Evolutionary conservation across 1,140 invertebrate species (phyloP).

Genomic region (Drosophila saltans): DNA sequence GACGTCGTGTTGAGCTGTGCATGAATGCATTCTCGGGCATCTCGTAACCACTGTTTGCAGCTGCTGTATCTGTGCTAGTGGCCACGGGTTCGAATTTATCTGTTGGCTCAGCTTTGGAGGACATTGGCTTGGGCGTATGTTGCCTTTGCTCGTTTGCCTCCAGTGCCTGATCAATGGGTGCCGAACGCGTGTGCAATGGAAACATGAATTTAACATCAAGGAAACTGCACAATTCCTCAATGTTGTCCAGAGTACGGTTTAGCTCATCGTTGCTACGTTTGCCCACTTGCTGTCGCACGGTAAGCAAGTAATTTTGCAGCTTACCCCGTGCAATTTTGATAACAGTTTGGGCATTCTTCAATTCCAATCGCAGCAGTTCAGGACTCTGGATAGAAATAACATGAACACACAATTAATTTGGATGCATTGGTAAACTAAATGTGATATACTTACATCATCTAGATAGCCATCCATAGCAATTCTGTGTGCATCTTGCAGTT

Average conservation of each 20-base stretch:
- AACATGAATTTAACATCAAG: constrained; percentile 73
- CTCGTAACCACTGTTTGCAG: constrained; percentile 46
- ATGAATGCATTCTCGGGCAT: constrained; percentile 75
- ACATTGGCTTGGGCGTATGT: constrained; percentile 4
- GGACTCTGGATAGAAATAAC: constrained; percentile 68
- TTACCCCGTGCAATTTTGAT: constrained; percentile 82
- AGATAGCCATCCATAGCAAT: constrained; percentile 74
- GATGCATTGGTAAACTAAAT: neutral
- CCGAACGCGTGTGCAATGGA: constrained; percentile 53
- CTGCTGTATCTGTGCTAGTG: neutral
- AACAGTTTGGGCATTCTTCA: constrained; percentile 82
- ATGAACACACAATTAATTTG: neutral
- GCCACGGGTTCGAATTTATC: neutral
- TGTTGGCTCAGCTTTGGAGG: neutral
- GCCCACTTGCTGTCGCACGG: constrained; percentile 72
- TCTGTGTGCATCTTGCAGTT: constrained; percentile 50
- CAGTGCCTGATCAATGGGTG: constrained; percentile 75
- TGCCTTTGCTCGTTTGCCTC: constrained; percentile 79
- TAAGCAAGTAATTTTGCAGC: constrained; percentile 77
- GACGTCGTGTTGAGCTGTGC: constrained; percentile 59
- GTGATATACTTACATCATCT: constrained; percentile 58
- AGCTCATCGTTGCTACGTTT: constrained; percentile 68
- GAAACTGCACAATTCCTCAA: constrained; percentile 83
- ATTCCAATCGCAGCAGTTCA: constrained; percentile 77
- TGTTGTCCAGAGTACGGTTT: constrained; percentile 81